Evolutionary conservation across 2,113 vertebrate genomes (phyloP).

Genomic region (Dasyprocta punctata): DNA sequence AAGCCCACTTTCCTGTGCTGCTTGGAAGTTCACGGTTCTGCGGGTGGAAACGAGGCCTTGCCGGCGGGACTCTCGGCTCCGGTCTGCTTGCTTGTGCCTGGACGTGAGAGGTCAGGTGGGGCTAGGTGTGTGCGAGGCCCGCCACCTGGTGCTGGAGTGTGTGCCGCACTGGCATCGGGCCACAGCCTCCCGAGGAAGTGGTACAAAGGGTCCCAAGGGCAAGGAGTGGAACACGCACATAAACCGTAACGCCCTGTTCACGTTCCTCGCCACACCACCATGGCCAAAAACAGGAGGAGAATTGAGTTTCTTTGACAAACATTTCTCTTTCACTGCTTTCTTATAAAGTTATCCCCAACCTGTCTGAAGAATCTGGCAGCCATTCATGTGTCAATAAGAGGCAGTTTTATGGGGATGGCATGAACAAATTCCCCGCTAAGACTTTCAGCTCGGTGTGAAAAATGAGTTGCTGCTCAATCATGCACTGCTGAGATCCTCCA

Average conservation of each 20-base stretch:
- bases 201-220: neutral
- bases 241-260: neutral
- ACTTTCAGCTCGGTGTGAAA: neutral
- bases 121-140: neutral
- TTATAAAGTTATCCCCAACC: constrained; percentile 40
- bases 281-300: constrained; percentile 22
- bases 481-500: neutral
- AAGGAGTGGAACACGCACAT: neutral
- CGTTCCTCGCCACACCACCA: neutral
- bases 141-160: neutral
- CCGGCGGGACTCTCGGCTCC: neutral
- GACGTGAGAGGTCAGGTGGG: neutral
- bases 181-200: neutral
- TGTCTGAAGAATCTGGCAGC: constrained; percentile 44
- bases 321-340: constrained; percentile 50
- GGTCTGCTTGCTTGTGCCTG: neutral
- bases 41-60: neutral
- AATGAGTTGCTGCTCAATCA: constrained; percentile 8
- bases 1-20: neutral
- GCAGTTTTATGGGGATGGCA: constrained; percentile 14
- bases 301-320: constrained; percentile 61
- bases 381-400: constrained; percentile 5
- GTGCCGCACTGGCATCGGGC: neutral
- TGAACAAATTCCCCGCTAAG: constrained; percentile 16
- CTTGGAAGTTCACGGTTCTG: neutral